Evolutionary conservation across 2,888 invertebrate species (phyloP).

Genomic region (Cryptophagus acutangulus): DNA sequence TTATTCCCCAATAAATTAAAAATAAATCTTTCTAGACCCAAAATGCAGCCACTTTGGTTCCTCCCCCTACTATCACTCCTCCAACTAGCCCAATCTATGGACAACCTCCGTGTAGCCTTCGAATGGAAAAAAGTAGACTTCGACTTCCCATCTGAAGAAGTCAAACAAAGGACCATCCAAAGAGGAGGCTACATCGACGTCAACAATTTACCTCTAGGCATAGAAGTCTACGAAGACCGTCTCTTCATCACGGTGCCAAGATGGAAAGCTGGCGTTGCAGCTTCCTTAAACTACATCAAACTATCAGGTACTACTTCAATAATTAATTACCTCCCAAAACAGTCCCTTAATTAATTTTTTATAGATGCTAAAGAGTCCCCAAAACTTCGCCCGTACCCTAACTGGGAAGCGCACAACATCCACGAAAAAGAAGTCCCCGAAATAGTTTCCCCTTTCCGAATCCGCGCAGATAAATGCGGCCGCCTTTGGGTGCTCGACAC

Average conservation of each 20-base stretch:
- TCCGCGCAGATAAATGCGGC: slow-evolving; percentile 69
- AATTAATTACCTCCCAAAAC: slow-evolving; percentile 9
- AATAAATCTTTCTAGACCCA: too few relatives aligned
- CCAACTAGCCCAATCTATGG: slow-evolving; percentile 53
- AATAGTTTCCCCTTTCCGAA: slow-evolving; percentile 68
- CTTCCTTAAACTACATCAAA: slow-evolving; percentile 66
- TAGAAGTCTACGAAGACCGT: slow-evolving; percentile 64
- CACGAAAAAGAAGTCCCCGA: slow-evolving; percentile 51
- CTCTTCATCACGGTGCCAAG: slow-evolving; percentile 70
- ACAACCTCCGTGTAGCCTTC: slow-evolving; percentile 64
- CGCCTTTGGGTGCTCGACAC: slow-evolving; percentile 77
- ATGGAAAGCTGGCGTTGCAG: slow-evolving; percentile 70
- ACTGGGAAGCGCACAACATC: slow-evolving; percentile 71
- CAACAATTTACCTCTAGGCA: slow-evolving; percentile 68
- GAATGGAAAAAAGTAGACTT: slow-evolving; percentile 73
- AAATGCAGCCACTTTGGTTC: too few relatives aligned
- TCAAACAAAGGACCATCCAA: slow-evolving; percentile 56
- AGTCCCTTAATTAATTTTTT: slow-evolving; percentile 35
- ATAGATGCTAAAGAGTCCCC: slow-evolving; percentile 65
- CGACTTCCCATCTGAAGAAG: slow-evolving; percentile 56
- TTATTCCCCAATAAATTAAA: too few relatives aligned
- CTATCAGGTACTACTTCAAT: slow-evolving; percentile 56
- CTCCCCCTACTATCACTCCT: too few relatives aligned
- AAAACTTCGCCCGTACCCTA: slow-evolving; percentile 69
- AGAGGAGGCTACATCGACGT: slow-evolving; percentile 60